Base-by-base conservation (phyloP, 1,140 invertebrate species). In the Mizuhopecten yessoensis region DNA sequence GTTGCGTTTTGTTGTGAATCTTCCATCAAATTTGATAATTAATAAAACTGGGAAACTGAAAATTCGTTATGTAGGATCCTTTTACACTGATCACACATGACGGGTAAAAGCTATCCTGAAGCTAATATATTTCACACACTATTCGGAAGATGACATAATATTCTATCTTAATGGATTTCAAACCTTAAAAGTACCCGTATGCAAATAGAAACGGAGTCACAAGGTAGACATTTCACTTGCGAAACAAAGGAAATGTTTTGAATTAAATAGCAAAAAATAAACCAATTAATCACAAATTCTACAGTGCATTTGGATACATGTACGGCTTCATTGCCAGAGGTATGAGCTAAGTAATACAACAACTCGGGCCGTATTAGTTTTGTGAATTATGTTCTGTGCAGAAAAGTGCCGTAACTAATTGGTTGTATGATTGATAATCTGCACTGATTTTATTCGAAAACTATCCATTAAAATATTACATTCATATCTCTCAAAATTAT, bases 121-220 rank as follows among this genome's bases (percentile, higher is more conserved):
- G 11, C 57, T 3, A 20, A 75, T 75, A 5, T 29, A 75, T 75
- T 5, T 0, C 23, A 75, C 20, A 75, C 0, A 75, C 57, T 75
- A 29, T n/a, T n/a, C 29, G 17, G 23, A 75, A 17, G n/a, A 75
- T 29, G 29, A 29, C 57, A n/a, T 75, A 75, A 75, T 75, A n/a
- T 75, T 5, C 57, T n/a, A 75, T 29, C 23, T 29, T 75, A 75
- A 75, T 75, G 57, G 57, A 75, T 75, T 75, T 75, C 57, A 75
- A 75, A n/a, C 57, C 57, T 75, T 75, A 75, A 75, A 75, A 75
- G 57, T 75, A 29, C n/a, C 23, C 57, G n/a, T 75, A 75, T 75
- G 57, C 29, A 75, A 75, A 29, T 75, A 49, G 45, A 49, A 49
- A 49, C 45, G 11, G 10, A 2, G 20, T 49, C 45, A n/a, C n/a